Evolutionary conservation across 1,140 invertebrate species (phyloP), one percentile per base, ranked within the genome.

Genomic region (Eupeodes corollae): DNA sequence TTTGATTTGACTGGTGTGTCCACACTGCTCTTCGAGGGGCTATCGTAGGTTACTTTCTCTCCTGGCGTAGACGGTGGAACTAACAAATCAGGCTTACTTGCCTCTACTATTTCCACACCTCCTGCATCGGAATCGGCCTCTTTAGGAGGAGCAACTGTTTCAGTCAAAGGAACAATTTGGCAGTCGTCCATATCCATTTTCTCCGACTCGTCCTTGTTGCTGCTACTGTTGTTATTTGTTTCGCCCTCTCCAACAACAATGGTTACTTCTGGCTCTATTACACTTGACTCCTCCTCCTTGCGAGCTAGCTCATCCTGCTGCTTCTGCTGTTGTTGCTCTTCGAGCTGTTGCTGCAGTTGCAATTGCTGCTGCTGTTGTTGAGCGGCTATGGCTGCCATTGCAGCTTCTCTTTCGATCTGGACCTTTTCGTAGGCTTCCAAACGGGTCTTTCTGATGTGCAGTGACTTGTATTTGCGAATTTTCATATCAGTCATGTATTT

Each of bases 401-500:
- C 61, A 8, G 62, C 59, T 51, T 66, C 61, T 5, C 57, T 52
- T 3, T 73, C 72, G 42, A 75, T 74, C 44, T 78, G 76, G 0
- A 58, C 55, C 53, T 77, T 79, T 57, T 81, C 84, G 8, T 81
- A 74, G 2, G 81, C 81, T 61, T 86, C 84, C 50, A 82, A 75
- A 45, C 84, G 73, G 0, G 82, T 65, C 68, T 89, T 90, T 46
- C 85, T 76, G 55, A 79, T 78, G 56, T 88, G 84, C 42, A 91
- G 62, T 40, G 55, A 77, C 78, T 76, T 70, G 34, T 68, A 91
- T 83, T 91, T 91, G 59, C 89, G 75, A 34, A 93, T 80, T 71
- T 90, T 90, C 42, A 86, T 87, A 65, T 94, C 91, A 39, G 91
- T 69, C 15, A 87, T 74, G 69, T 87, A 89, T 51, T 86, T 76